Evolutionary conservation across 2,888 invertebrate species (phyloP).

Genomic region (Sepiola atlantica): DNA sequence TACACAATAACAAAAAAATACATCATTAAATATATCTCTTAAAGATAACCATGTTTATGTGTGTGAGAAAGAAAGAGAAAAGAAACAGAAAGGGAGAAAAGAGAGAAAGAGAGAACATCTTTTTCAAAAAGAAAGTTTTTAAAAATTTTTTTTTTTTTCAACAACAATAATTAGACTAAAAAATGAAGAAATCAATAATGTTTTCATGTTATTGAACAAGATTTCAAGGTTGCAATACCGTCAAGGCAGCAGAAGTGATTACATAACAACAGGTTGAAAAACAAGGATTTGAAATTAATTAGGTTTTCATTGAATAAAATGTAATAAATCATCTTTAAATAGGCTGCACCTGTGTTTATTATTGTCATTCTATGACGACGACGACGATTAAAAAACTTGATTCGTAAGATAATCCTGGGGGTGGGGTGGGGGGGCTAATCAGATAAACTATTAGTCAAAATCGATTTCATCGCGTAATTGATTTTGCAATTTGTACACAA

Average conservation of each 20-base stretch:
- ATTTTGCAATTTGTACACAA: not conserved
- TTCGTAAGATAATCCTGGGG: not conserved
- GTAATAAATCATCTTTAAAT: not conserved
- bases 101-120: too few species aligned
- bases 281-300: not conserved
- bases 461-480: not conserved
- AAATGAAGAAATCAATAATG: too few species aligned
- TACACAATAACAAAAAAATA: too few species aligned
- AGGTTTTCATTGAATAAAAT: not conserved
- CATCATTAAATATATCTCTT: too few species aligned
- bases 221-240: not conserved
- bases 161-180: too few species aligned
- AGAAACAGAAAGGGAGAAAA: too few species aligned
- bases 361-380: not conserved
- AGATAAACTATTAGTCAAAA: not conserved
- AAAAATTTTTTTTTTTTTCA: too few species aligned
- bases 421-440: not conserved
- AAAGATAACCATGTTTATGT: too few species aligned
- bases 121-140: too few species aligned
- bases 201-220: not conserved
- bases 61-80: too few species aligned
- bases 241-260: not conserved
- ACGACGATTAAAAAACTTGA: not conserved
- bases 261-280: not conserved
- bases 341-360: not conserved